Evolutionary conservation across 2,888 invertebrate species (phyloP).

Genomic region (Tinea trinotella): DNA sequence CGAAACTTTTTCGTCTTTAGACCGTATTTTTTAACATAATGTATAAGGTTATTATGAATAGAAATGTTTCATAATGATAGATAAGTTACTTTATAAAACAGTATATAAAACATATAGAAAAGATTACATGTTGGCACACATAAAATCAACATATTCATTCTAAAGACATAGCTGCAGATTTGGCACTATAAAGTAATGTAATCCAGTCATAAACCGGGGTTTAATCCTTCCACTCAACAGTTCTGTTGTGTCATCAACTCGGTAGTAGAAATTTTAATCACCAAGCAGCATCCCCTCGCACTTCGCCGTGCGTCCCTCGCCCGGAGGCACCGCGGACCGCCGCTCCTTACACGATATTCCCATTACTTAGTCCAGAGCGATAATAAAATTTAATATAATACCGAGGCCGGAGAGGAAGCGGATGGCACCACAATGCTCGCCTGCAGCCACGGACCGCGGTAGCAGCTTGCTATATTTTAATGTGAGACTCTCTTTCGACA

Average conservation of each 20-base stretch:
- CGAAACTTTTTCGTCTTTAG: conserved; percentile 40
- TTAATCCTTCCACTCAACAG: conserved; percentile 61
- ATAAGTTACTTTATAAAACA: neutral
- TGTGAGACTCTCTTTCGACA: neutral
- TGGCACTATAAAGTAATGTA: conserved; percentile 54
- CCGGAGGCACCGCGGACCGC: conserved; percentile 42
- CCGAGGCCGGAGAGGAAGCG: conserved; percentile 44
- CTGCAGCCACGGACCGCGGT: conserved; percentile 16
- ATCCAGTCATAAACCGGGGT: conserved; percentile 65
- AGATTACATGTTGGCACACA: neutral
- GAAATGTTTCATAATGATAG: neutral
- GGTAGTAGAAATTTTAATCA: conserved; percentile 69
- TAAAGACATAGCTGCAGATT: conserved; percentile 14
- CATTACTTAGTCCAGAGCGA: conserved; percentile 72
- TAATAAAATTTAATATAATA: conserved; percentile 74
- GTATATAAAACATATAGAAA: too few species aligned
- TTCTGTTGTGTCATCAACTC: conserved; percentile 66
- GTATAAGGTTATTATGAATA: neutral
- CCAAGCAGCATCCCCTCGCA: conserved; percentile 37
- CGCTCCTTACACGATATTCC: conserved; percentile 74
- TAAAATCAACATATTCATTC: conserved; percentile 1
- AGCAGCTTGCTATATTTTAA: conserved; percentile 13
- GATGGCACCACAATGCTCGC: conserved; percentile 28
- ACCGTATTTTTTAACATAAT: conserved; percentile 27
- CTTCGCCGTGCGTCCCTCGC: conserved; percentile 27